These are phyloP conservation scores for Pheosia gnoma DNA, from an alignment of 2,888 invertebrate species.

Conservation along the genomic window DNA sequence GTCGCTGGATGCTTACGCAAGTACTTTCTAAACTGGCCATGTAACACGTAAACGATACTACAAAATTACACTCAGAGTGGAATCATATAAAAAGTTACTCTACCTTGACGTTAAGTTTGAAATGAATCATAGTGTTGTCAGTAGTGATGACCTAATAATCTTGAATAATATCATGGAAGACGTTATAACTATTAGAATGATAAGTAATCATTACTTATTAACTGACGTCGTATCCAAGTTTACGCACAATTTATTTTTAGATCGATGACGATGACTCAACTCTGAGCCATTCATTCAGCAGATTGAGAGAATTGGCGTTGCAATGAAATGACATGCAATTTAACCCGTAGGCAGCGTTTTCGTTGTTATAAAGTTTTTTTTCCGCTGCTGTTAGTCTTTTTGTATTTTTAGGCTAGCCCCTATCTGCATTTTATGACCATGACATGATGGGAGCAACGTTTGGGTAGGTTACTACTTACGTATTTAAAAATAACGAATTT, in stretches of 20 bases:
- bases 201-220: constrained; percentile 13
- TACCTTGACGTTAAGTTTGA: constrained; percentile 7
- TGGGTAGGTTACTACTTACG: too few species aligned
- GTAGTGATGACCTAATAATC: constrained; percentile 48
- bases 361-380: too few species aligned
- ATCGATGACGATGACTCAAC: constrained; percentile 7
- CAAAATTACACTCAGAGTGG: too few species aligned
- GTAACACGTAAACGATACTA: too few species aligned
- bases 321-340: background rate
- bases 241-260: constrained; percentile 1
- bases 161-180: constrained; percentile 57
- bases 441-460: too few species aligned
- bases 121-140: constrained; percentile 44
- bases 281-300: constrained; percentile 2
- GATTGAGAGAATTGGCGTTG: background rate
- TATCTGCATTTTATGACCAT: too few species aligned
- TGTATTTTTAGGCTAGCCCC: too few species aligned
- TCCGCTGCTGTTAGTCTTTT: too few species aligned
- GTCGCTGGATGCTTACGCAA: constrained; percentile 15
- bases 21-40: constrained; percentile 11
- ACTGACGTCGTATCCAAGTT: constrained; percentile 20
- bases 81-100: too few species aligned
- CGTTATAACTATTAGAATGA: constrained; percentile 10
- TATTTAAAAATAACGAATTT: too few species aligned
- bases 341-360: background rate